Base-by-base conservation (phyloP, 2,888 invertebrate species). In the Parochlus steinenii region DNA sequence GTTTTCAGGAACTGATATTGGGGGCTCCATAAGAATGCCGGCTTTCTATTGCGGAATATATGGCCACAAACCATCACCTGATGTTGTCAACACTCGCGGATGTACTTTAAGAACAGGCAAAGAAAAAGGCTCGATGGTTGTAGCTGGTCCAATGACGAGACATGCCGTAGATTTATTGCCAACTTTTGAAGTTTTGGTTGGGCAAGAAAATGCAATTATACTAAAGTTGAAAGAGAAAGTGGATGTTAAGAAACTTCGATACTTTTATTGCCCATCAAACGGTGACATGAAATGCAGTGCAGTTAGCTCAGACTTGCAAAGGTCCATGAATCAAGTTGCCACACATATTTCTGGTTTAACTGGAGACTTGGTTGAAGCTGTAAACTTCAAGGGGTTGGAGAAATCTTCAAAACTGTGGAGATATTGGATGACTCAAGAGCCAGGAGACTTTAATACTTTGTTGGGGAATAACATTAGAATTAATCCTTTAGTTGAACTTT, bases 1-100 rank as follows among this genome's bases (percentile, higher is more conserved):
- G n/a, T 41, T 45, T 47, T 30, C 43, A 71, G 72, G 75, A 18
- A 79, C 81, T 0, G 97, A 97, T 54, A 92, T 97, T 47, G 95
- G 93, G n/a, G 97, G 97, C 0, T 92, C 92, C 4, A 82, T 87
- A 30, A 71, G 97, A 19, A 81, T 87, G 63, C 89, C 89, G 2
- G 69, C 80, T 1, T 83, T 78, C 50, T 83, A 76, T 59, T 85
- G 82, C 58, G 89, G 89, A 18, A 61, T 87, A 25, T 87, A 75
- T 56, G 87, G 86, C 1, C 77, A 83, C 48, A 86, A 86, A 53
- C 71, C 81, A 2, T 75, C 71, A 1, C 65, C 67, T 15, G 68
- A 67, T 32, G 52, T 59, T 8, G 60, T 67, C 6, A 69, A 64
- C 40, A 57, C 69, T 47, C 65, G 63, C 49, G 68, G 81, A 1